These are phyloP conservation scores for Campopleginae sp. DNA, from an alignment of 2,888 invertebrate genomes.

Conservation along the genomic window DNA sequence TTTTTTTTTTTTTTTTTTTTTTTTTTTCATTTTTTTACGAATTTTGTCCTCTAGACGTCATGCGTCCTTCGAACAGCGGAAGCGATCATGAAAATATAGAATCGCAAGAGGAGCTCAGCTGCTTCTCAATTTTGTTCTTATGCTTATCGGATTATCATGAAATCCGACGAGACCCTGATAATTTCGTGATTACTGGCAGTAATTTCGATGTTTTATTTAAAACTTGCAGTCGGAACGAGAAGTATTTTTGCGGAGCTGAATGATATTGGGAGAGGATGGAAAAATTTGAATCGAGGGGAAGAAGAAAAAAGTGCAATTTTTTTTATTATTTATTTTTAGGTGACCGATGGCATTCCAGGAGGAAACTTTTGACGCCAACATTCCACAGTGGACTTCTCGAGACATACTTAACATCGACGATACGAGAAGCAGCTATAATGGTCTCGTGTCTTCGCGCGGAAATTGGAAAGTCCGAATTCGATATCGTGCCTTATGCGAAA, in stretches of 20 bases:
- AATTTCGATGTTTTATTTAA: too few relatives aligned
- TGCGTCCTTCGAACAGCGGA: conserved; percentile 29
- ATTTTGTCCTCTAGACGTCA: conserved; percentile 34
- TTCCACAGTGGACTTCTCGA: conserved; percentile 80
- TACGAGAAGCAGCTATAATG: conserved; percentile 76
- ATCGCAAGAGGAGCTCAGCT: neutral
- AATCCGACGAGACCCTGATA: conserved; percentile 1
- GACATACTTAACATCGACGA: conserved; percentile 75
- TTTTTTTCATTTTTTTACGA: too few relatives aligned
- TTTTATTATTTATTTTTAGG: conserved; percentile 71
- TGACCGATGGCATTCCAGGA: conserved; percentile 78
- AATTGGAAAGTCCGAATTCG: conserved; percentile 76
- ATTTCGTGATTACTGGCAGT: neutral
- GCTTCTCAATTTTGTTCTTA: neutral
- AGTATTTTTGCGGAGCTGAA: too few relatives aligned
- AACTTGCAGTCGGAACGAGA: too few relatives aligned
- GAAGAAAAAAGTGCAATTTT: neutral
- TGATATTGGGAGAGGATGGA: too few relatives aligned
- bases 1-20: too few relatives aligned
- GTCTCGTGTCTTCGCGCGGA: conserved; percentile 77
- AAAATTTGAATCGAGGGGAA: too few relatives aligned
- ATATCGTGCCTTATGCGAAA: conserved; percentile 81
- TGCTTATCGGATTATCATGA: neutral
- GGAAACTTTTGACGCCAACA: conserved; percentile 81
- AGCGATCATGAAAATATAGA: conserved; percentile 17